Percentiles rank a stretch among this genome's conserved stretches.
These are phyloP conservation scores for Acanthiza pusilla DNA, from an alignment of 2,797 vertebrate species.

Conservation along the genomic window DNA sequence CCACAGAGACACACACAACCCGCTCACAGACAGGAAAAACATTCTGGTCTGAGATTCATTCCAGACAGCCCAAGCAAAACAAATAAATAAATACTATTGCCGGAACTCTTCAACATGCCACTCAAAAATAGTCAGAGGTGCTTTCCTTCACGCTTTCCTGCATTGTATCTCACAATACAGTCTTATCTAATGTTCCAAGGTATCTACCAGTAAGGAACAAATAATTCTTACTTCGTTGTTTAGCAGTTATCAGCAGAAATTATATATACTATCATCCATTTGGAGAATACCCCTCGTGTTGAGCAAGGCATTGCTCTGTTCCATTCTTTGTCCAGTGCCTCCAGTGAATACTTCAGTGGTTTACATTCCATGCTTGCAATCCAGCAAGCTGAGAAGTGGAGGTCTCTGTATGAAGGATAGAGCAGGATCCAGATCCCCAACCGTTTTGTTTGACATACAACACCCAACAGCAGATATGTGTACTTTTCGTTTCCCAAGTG, in stretches of 20 bases:
- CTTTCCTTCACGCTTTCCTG: not conserved
- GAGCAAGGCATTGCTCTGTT: not conserved
- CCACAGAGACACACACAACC: not conserved
- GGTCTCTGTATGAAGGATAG: not conserved
- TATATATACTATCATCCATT: not conserved
- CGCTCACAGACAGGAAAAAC: not conserved
- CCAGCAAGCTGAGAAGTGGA: not conserved
- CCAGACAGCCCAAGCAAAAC: not conserved
- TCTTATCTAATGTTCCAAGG: not conserved
- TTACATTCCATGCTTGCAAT: not conserved
- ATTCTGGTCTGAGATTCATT: not conserved
- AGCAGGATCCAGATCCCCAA: not conserved
- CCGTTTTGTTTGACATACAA: not conserved
- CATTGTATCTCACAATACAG: not conserved
- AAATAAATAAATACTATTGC: not conserved
- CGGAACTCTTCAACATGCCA: not conserved
- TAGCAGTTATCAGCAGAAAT: not conserved
- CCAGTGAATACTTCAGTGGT: not conserved
- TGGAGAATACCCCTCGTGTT: not conserved
- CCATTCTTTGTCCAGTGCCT: not conserved
- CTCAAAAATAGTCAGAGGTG: not conserved
- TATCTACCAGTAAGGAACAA: not conserved
- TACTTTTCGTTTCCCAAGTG: not conserved
- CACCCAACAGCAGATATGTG: not conserved
- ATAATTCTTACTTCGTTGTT: not conserved